Evolutionary conservation across 1,140 invertebrate genomes (phyloP), one percentile per base, ranked within the genome.

Genomic region (silkworm (Bombyx mori)): DNA sequence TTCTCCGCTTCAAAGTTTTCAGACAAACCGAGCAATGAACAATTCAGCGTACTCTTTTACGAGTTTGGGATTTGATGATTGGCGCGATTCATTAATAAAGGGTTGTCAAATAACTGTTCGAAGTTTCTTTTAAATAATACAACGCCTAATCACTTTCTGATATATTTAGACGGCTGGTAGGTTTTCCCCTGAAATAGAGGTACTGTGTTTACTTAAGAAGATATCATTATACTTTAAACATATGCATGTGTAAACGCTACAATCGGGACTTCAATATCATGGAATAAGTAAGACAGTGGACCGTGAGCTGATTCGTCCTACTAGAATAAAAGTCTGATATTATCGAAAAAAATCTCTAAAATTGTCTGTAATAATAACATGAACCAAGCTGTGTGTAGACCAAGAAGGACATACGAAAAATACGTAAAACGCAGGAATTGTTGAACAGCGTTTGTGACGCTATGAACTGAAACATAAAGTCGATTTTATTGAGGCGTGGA

Each of bases 381-480:
- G 26, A 35, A 35, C 26, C 26, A 35, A 35, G 4, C 26, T 35
- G 26, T 35, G 2, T 35, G 1, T 35, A 5, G 26, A 0, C 26
- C 4, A 35, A 35, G 26, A 35, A 35, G 4, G 26, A 35, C 26
- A 35, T 35, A 35, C 26, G 26, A 3, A 5, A 35, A 12, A 7
- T 49, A n/a, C 48, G 9, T 7, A 7, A 60, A 61, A 65, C 55
- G 26, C 62, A 61, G 58, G 59, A 66, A 70, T 70, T 56, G 68
- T 58, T 51, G 52, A 49, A 58, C 52, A 70, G 66, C 53, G 70
- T 58, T 49, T 62, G 62, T 56, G 59, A 58, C 55, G 62, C 63
- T 70, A 66, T 65, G 65, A 68, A 66, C 68, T 64, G 57, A 61
- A 57, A 60, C 70, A 61, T 68, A 70, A 73, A 70, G 44, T 55